Evolutionary conservation across 2,113 vertebrate species (phyloP), one percentile per base, ranked within the genome.

Genomic region (Syrmaticus mikado): DNA sequence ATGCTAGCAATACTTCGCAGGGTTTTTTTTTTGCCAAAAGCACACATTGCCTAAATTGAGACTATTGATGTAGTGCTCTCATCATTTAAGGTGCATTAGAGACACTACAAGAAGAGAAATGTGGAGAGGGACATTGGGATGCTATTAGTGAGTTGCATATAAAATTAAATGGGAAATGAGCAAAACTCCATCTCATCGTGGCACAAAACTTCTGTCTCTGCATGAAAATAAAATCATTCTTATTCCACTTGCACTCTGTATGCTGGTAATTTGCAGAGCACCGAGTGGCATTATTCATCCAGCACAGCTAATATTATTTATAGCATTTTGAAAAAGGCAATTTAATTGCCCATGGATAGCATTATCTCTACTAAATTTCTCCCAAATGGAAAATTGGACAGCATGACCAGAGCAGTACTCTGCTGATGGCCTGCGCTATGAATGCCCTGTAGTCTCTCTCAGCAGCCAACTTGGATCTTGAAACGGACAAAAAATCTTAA

Each of bases 1-100:
- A 95, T 94, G 85, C 15, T 5, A 65, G 83, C 74, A 82, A 53
- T 66, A 52, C 74, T 81, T 81, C 38, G 84, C 84, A 83, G 82
- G 4, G 41, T 52, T 13, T 50, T 48, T 28, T 60, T 82, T 87
- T 6, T 75, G 73, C 76, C 95, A 95, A 34, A 48, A 92, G 77
- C 87, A 80, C 82, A 68, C 75, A 8, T 2, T 28, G 61, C 70
- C 70, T 53, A 21, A 24, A 64, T 30, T 16, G 77, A 71, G 46
- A 10, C 32, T 41, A 3, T 4, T 52, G 68, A 6, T 72, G 68
- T n/a, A 76, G 52, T n/a, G 53, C 46, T 41, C 27, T 8, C 45
- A 46, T 93, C 87, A 55, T 36, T 50, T 73, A 80, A 83, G 76
- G 78, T 64, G 74, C 57, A 46, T 68, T 40, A 79, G 24, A 70